These are phyloP conservation scores for Oligia latruncula DNA, from an alignment of 2,888 invertebrate species.

Conservation along the genomic window DNA sequence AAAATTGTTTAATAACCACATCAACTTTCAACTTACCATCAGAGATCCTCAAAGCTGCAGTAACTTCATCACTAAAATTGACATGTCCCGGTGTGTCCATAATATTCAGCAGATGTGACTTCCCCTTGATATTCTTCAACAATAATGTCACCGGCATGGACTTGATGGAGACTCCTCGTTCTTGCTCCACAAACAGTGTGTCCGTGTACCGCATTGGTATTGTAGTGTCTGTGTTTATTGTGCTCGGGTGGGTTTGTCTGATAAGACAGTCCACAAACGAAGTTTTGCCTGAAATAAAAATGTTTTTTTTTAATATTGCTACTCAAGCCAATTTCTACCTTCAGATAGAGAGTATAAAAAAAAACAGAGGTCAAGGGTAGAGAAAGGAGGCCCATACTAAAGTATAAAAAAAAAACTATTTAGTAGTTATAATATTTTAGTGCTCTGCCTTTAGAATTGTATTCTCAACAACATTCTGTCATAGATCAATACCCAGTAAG, in stretches of 20 bases:
- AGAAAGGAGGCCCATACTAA: not conserved
- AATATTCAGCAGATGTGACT: conserved; percentile 98
- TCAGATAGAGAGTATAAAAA: no score
- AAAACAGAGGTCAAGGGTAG: not conserved
- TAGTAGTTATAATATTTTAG: not conserved
- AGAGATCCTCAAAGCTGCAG: conserved; percentile 97
- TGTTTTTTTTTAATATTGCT: no score
- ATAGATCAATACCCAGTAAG: no score
- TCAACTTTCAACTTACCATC: conserved; percentile 86
- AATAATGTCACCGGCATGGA: conserved; percentile 98
- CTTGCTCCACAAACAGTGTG: conserved; percentile 98
- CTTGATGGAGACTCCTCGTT: conserved; percentile 99
- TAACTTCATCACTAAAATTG: conserved; percentile 99
- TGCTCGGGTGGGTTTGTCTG: conserved; percentile 98
- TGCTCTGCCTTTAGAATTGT: not conserved
- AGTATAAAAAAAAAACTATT: not conserved
- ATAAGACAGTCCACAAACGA: conserved; percentile 99
- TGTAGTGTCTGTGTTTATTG: conserved; percentile 93
- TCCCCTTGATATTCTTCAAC: conserved; percentile 97
- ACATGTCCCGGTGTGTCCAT: conserved; percentile 99
- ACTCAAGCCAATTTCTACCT: no score
- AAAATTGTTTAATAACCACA: not conserved
- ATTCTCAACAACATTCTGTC: no score
- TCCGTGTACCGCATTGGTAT: conserved; percentile 97
- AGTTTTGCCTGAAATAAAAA: conserved; percentile 93